These are phyloP conservation scores for Cantharis rufa DNA, from an alignment of 2,888 invertebrate genomes.

Conservation along the genomic window DNA sequence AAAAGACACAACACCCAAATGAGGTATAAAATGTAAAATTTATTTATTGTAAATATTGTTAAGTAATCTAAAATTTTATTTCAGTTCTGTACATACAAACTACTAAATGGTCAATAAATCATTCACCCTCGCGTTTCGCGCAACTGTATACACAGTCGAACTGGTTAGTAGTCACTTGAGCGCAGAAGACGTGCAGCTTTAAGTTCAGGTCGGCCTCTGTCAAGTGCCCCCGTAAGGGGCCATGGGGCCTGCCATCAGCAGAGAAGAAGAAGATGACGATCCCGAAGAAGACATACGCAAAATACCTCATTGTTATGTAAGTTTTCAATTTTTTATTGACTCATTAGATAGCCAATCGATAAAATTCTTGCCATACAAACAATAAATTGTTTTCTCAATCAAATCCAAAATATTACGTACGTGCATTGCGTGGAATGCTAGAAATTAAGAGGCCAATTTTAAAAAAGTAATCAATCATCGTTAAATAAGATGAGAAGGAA, in stretches of 20 bases:
- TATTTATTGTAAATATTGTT: background rate
- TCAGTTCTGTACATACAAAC: background rate
- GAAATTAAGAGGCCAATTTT: background rate
- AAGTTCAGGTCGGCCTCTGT: slow-evolving; percentile 56
- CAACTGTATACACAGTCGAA: slow-evolving; percentile 17
- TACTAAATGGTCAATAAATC: slow-evolving; percentile 1
- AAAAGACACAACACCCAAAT: background rate
- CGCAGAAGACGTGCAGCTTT: slow-evolving; percentile 28
- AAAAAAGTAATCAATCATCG: background rate
- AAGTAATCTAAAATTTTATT: background rate
- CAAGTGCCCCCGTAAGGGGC: slow-evolving; percentile 59
- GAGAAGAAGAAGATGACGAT: slow-evolving; percentile 60
- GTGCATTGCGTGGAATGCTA: background rate
- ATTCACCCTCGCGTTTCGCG: slow-evolving; percentile 3
- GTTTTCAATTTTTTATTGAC: slow-evolving; percentile 35
- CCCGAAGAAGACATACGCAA: slow-evolving; percentile 60
- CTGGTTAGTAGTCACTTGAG: slow-evolving; percentile 14
- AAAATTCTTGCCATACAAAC: background rate
- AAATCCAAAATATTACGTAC: background rate
- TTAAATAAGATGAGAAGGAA: background rate
- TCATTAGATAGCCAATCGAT: background rate
- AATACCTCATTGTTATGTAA: slow-evolving; percentile 61
- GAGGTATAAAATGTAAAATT: background rate
- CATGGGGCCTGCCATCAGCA: slow-evolving; percentile 64
- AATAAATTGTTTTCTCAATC: background rate